Evolutionary conservation across 2,888 invertebrate genomes (phyloP), one percentile per base, ranked within the genome.

Genomic region (Griposia aprilina): DNA sequence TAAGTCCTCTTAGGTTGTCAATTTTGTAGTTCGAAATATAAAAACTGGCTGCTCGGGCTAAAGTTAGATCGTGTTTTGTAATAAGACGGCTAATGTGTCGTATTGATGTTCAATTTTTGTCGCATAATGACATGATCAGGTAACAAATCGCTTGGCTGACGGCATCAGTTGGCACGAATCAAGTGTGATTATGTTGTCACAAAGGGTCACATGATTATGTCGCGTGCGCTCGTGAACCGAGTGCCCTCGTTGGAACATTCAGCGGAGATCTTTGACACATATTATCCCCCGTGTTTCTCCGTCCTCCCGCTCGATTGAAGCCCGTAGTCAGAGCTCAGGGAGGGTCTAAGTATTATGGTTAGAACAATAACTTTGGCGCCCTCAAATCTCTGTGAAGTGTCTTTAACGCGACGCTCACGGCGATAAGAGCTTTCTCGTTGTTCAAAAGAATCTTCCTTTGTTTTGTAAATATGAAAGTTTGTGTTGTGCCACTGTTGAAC

Each of bases 321-420:
- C 87, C 73, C 83, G 75, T 77, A 69, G 78, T 71, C 65, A 62
- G 85, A 80, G 86, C 83, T 87, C 87, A 78, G 84, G 83, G 88
- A 91, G 90, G 93, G 89, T 91, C 93, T 89, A 86, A 85, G 87
- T 90, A 91, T 91, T 91, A 91, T 93, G 93, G 93, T 91, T 88
- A 88, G 89, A 91, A 91, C 89, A 90, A 92, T 92, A 92, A 92
- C 92, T 90, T 90, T 89, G 91, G 88, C 92, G 93, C 94, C 93
- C 95, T 95, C 93, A 90, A 95, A 95, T 94, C 93, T 93, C 90
- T 91, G 93, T 94, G 92, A 95, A 96, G 96, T 95, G 95, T 94
- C 93, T 93, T 93, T 95, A 95, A 96, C 95, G 95, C 94, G 90
- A 90, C 90, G 94, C 94, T 91, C 90, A 88, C 91, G 92, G 94